A percentile compares a stretch with the other conserved stretches of the same genome.
phyloP scores from a whole-genome alignment of 2,888 invertebrate genomes.

The Xestia rhomboidea region DNA sequence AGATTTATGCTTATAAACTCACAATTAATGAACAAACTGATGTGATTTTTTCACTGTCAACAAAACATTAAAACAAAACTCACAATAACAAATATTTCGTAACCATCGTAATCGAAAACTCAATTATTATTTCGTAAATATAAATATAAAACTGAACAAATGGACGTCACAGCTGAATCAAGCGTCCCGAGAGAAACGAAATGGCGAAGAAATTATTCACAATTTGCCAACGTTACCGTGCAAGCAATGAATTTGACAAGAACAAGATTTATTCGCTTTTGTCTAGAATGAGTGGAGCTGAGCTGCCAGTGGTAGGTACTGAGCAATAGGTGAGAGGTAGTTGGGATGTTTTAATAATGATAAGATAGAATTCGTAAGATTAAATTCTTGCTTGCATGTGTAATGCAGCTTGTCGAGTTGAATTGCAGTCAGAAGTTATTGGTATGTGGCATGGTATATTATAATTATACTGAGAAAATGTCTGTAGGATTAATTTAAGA shows the following conservation, averaged over 20 bases:
- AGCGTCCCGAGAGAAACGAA: slow-evolving; percentile 35
- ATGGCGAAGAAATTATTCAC: slow-evolving; percentile 58
- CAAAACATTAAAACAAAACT: background rate
- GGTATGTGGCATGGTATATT: too few relatives aligned
- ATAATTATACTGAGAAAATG: too few relatives aligned
- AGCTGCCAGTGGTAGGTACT: slow-evolving; percentile 13
- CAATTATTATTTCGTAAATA: slow-evolving; percentile 45
- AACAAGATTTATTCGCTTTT: slow-evolving; percentile 56
- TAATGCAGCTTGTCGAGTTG: background rate
- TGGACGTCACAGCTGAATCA: slow-evolving; percentile 53
- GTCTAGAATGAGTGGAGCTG: slow-evolving; percentile 20
- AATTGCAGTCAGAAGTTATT: background rate
- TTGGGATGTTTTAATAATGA: slow-evolving; percentile 13
- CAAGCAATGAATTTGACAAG: slow-evolving; percentile 48
- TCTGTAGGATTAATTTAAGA: too few relatives aligned
- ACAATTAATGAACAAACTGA: background rate
- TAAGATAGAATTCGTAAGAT: slow-evolving; percentile 5
- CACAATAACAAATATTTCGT: background rate
- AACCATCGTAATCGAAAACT: slow-evolving; percentile 27
- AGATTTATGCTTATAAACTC: background rate
- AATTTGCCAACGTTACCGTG: slow-evolving; percentile 55
- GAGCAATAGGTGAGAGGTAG: background rate
- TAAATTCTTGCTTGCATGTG: slow-evolving; percentile 28
- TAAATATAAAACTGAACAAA: slow-evolving; percentile 43
- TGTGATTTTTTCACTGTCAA: background rate